Base-by-base conservation (phyloP, 1,140 invertebrate species). In the Tetragnatha versicolor region DNA sequence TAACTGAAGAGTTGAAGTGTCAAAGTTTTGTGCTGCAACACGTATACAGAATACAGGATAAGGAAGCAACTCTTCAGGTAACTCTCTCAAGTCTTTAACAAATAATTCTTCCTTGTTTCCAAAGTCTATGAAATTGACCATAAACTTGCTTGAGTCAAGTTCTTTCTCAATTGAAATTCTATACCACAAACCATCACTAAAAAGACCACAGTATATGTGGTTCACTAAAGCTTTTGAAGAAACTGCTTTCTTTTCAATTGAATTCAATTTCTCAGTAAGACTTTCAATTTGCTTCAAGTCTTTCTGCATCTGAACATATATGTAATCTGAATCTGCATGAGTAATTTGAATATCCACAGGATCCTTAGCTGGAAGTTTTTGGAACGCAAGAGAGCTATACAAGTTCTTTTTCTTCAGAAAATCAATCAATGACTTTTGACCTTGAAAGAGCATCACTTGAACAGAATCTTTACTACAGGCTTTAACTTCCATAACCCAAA, bases 111-210 rank as follows among this genome's bases (percentile, higher is more conserved):
- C 53, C 25, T 39, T 17, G 29, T 75, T 75, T 25, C 72, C 72
- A 63, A 27, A 75, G 49, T 75, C 72, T 63, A 75, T 61, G 37
- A 61, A 75, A 5, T 47, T 33, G 5, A 63, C 58, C 22, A 22
- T 49, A 63, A 22, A 47, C 35, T 0, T 47, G 31, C 22, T 58
- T 12, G 14, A 10, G 6, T 7, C 2, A 1, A 49, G 14, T 20
- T 49, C 39, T 49, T 53, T 33, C 4, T 37, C 12, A 17, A 75
- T 22, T 4, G 3, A 47, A 35, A 20, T 31, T 49, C 72, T 39
- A 45, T 63, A 75, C 42, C 58, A 75, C 45, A 20, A 49, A 9
- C 58, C 72, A 49, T 63, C 58, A 51, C 5, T 29, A 51, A 53
- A 75, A 53, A 60, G 47, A 35, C 39, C 33, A 61, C 72, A 47